These are phyloP conservation scores for Liasis olivaceus DNA, from an alignment of 2,797 vertebrate species.

Conservation along the genomic window DNA sequence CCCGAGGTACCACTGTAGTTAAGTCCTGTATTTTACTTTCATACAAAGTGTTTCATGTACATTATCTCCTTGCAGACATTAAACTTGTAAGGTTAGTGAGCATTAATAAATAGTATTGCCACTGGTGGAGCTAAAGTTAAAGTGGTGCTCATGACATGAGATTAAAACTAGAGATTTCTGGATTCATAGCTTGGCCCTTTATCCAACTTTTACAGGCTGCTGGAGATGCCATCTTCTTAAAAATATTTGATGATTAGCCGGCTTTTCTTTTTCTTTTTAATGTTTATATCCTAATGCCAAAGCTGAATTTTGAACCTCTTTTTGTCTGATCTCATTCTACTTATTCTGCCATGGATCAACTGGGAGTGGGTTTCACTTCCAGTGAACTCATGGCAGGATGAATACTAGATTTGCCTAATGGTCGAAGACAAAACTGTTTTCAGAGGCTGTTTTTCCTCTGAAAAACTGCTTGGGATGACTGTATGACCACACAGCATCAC, in stretches of 20 bases:
- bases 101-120: neutral
- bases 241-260: neutral
- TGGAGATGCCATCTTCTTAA: neutral
- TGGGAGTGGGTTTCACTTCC: neutral
- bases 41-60: neutral
- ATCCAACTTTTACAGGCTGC: neutral
- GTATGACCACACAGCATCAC: neutral
- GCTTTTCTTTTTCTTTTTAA: neutral
- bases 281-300: neutral
- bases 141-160: neutral
- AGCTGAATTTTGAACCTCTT: neutral
- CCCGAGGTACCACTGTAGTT: too few relatives aligned
- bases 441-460: neutral
- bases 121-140: neutral
- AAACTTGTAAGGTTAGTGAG: neutral
- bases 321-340: neutral
- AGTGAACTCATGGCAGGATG: neutral
- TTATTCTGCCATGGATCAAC: neutral
- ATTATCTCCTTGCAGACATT: neutral
- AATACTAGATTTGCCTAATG: neutral
- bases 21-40: neutral
- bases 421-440: neutral
- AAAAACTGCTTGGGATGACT: neutral
- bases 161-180: neutral
- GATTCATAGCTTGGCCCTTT: neutral